Base-by-base conservation (phyloP, 2,797 vertebrate genomes). In the Hypotaenidia okinawae region DNA sequence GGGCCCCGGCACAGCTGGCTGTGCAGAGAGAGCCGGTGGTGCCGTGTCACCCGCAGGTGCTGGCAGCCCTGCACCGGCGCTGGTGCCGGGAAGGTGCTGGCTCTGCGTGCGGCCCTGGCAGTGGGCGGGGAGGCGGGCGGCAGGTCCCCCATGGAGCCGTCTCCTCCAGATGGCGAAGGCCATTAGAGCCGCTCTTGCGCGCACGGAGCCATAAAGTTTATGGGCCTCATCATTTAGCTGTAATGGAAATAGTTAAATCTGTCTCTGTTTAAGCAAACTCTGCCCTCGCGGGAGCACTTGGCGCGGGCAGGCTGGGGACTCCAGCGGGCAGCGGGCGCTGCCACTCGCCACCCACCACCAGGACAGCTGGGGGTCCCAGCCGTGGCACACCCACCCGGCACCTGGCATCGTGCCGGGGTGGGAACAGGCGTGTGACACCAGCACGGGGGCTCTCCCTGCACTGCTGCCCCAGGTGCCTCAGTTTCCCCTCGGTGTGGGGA, bases 241-340 rank as follows among this genome's bases (percentile, higher is more conserved):
- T 97, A 97, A 97, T 97, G 96, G 96, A 97, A 97, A 96, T 96
- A 97, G 96, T 97, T 97, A 97, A 97, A 97, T 96, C 94, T 95
- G 83, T 97, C 90, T 94, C 96, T 81, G 94, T 97, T 97, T 97
- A 97, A 97, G 95, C 96, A 97, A 97, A 97, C 96, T 97, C 80
- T 96, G 95, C 89, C 95, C 96, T 93, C 97, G 0, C 11, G 92
- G 96, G 96, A 97, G 90, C 17, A 8, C 35, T 92, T 75, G 77
- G 57, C 0, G 1, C 4, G 3, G 84, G 45, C 68, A 78, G 58
- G 55, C 18, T 10, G 67, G 69, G 35, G 61, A 49, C 63, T 72
- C 76, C 5, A 2, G 81, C 1, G 19, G 68, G 74, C 82, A 69
- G 70, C 3, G 5, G 75, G 91, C 4, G 2, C 64, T 84, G 78